Conservation (phyloP, 2,888 invertebrate genomes). For the Chouioia cunea region DNA sequence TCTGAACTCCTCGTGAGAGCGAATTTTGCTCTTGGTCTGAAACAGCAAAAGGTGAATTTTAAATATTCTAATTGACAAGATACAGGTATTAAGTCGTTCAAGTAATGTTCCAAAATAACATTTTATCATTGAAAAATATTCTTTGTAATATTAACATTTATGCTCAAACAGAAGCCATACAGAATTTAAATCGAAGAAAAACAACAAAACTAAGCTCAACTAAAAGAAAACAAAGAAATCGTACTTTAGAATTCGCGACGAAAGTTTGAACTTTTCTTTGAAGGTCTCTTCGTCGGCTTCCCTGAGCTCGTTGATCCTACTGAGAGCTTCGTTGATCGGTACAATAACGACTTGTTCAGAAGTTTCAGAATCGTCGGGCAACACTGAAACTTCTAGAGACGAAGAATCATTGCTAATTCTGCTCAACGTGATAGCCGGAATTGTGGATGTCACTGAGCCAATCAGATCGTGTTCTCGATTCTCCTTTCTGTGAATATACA, state of each 20-base stretch:
- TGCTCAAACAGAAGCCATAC: too few relatives aligned
- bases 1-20: conserved; percentile 4
- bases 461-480: conserved; percentile 27
- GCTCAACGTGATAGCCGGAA: not conserved
- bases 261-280: not conserved
- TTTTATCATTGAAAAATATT: too few relatives aligned
- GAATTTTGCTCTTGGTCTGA: conserved; percentile 25
- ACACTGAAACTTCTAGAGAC: conserved; percentile 5
- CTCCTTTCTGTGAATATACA: conserved; percentile 26
- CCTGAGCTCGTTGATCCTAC: conserved; percentile 49
- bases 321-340: conserved; percentile 53
- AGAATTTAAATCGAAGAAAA: too few relatives aligned
- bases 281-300: conserved; percentile 6
- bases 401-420: conserved; percentile 1
- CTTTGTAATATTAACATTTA: too few relatives aligned
- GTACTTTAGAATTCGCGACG: conserved; percentile 15
- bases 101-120: too few relatives aligned
- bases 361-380: not conserved
- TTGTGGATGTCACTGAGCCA: conserved; percentile 23
- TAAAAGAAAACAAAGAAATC: too few relatives aligned
- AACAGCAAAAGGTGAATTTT: not conserved
- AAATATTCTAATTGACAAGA: too few relatives aligned
- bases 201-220: too few relatives aligned
- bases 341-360: conserved; percentile 49
- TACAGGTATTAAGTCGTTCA: too few relatives aligned